Percentiles rank a stretch among this genome's conserved stretches.
Evolutionary conservation across 2,888 invertebrate genomes (phyloP).

Genomic region (Dryobotodes eremita): DNA sequence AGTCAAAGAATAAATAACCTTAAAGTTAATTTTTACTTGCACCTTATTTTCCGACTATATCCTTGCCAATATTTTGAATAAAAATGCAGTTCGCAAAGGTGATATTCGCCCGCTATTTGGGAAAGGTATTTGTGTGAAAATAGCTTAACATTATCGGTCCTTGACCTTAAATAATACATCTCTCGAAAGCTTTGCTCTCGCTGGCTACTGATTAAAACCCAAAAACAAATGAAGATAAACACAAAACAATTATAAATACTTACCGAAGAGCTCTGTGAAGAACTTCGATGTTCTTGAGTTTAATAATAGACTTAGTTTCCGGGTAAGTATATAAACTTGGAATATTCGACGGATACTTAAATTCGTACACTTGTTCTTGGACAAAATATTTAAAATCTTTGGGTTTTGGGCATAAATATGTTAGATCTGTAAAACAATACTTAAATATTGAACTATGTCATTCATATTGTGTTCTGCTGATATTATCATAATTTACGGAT

Average conservation of each 20-base stretch:
- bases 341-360: conserved; percentile 66
- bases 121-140: background rate
- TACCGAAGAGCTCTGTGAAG: conserved; percentile 29
- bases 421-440: conserved; percentile 69
- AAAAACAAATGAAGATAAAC: background rate
- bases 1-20: background rate
- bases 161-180: background rate
- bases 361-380: conserved; percentile 63
- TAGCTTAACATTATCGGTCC: background rate
- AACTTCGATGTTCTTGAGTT: conserved; percentile 33
- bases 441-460: background rate
- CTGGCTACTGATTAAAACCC: background rate
- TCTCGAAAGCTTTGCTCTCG: background rate
- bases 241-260: conserved; percentile 13
- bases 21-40: background rate
- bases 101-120: background rate
- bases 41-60: background rate
- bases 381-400: conserved; percentile 68
- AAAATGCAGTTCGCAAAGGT: background rate
- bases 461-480: background rate
- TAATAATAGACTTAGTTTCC: background rate
- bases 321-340: conserved; percentile 56
- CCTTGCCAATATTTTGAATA: background rate
- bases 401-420: conserved; percentile 72
- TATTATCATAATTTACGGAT: background rate